Evolutionary conservation across 2,888 invertebrate genomes (phyloP).

Genomic region (Phoenoteleia sp.): DNA sequence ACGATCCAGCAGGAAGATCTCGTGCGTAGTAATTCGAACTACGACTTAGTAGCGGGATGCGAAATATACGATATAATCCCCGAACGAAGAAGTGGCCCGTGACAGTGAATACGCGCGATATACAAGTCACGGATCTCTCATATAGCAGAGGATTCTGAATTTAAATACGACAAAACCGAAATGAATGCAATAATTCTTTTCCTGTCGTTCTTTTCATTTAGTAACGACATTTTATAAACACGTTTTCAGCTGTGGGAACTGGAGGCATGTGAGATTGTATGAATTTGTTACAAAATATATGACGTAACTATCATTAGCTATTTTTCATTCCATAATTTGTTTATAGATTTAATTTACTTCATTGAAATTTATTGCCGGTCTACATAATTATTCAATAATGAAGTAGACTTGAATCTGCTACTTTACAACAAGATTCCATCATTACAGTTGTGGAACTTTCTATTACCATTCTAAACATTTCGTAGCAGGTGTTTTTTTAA

Average conservation of each 20-base stretch:
- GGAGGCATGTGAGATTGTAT: too few relatives aligned
- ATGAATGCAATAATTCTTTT: constrained; percentile 1
- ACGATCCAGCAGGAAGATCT: constrained; percentile 48
- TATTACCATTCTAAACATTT: constrained; percentile 45
- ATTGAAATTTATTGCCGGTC: not conserved
- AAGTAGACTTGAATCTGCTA: too few relatives aligned
- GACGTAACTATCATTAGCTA: too few relatives aligned
- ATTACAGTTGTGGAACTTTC: constrained; percentile 46
- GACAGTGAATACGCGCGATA: constrained; percentile 66
- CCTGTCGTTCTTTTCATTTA: not conserved
- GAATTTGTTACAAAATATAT: constrained; percentile 12
- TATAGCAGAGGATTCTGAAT: not conserved
- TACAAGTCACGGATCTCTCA: constrained; percentile 38
- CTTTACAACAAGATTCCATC: constrained; percentile 8
- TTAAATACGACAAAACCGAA: constrained; percentile 16
- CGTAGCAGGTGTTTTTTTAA: constrained; percentile 59
- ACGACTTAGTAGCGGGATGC: constrained; percentile 61
- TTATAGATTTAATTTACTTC: not conserved
- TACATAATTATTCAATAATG: too few relatives aligned
- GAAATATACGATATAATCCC: constrained; percentile 58
- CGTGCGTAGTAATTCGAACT: constrained; percentile 67
- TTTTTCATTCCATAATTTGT: too few relatives aligned
- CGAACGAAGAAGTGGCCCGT: constrained; percentile 52
- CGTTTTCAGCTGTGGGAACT: constrained; percentile 4
- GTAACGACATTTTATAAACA: not conserved